Evolutionary conservation across 2,888 invertebrate genomes (phyloP), one percentile per base, ranked within the genome.

Genomic region (Metopia argyrocephala): DNA sequence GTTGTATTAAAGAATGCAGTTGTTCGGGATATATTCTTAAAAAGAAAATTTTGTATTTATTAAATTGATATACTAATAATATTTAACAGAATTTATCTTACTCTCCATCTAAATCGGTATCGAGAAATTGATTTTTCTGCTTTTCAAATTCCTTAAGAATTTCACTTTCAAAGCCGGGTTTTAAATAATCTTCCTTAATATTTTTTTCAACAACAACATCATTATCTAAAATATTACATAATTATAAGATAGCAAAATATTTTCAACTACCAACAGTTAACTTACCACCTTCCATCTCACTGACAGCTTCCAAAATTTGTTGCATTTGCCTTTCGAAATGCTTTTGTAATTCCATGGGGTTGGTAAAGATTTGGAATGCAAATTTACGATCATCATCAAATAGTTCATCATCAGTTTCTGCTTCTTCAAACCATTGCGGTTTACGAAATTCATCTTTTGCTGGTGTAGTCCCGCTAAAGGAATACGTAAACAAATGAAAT

Each of bases 251-350:
- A 15, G 9, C 46, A 15, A 28, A 12, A 20, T 45, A n/a, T 69
- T 79, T 9, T 65, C 50, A 48, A 23, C 7, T 46, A 31, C n/a
- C n/a, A n/a, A n/a, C n/a, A n/a, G n/a, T n/a, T 31, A 7, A 27
- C 27, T 31, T 65, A 81, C 81, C 78, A 87, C 90, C 89, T 46
- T 90, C 89, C 56, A 86, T 85, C 50, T 90, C 88, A 21, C 91
- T 91, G 83, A 93, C 91, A 59, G 87, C 89, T 79, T 91, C 92
- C 83, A 93, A 85, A 78, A 93, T 90, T 66, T 92, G 91, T 79
- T 92, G 92, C 90, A 94, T 91, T 87, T 94, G 93, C 7, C 92
- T 90, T 85, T 93, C 93, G 84, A 93, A 93, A 84, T 92, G 93
- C 79, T 91, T 91, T 79, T 93, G 93, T 88, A 93, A 92, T 88